Conservation (phyloP, 2,888 invertebrate species). For the Eilema depressum region DNA sequence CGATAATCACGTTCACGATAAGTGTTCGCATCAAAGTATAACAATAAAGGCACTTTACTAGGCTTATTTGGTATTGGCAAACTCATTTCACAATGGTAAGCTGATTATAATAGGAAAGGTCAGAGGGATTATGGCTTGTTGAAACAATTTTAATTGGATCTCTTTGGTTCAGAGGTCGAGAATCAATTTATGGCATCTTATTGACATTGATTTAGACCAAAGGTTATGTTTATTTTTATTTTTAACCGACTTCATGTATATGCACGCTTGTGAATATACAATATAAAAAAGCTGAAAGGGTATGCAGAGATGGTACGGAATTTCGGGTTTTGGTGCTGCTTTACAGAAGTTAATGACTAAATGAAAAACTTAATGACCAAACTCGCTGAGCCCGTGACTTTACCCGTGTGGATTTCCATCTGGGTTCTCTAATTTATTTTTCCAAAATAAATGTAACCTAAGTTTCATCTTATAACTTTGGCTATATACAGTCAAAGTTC, state of each 20-base stretch:
- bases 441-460: too few relatives aligned
- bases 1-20: constrained; percentile 53
- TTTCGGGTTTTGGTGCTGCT: too few relatives aligned
- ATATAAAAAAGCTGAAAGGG: too few relatives aligned
- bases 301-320: neutral
- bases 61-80: constrained; percentile 31
- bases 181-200: constrained; percentile 32
- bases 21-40: constrained; percentile 42
- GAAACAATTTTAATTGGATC: constrained; percentile 56
- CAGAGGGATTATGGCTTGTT: constrained; percentile 50
- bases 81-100: constrained; percentile 43
- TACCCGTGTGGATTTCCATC: too few relatives aligned
- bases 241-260: too few relatives aligned
- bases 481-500: too few relatives aligned
- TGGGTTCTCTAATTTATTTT: too few relatives aligned
- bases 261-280: too few relatives aligned
- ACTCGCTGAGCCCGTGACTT: too few relatives aligned
- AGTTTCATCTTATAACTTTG: too few relatives aligned
- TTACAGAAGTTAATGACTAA: too few relatives aligned
- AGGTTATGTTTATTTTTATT: constrained; percentile 14
- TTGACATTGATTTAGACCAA: constrained; percentile 31
- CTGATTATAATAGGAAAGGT: constrained; percentile 56
- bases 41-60: constrained; percentile 38
- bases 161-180: constrained; percentile 43
- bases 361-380: too few relatives aligned